Percentiles rank a stretch among this genome's conserved stretches.
phyloP scores from a whole-genome alignment of 1,140 invertebrate genomes.

The Stegodyphus dumicola region DNA sequence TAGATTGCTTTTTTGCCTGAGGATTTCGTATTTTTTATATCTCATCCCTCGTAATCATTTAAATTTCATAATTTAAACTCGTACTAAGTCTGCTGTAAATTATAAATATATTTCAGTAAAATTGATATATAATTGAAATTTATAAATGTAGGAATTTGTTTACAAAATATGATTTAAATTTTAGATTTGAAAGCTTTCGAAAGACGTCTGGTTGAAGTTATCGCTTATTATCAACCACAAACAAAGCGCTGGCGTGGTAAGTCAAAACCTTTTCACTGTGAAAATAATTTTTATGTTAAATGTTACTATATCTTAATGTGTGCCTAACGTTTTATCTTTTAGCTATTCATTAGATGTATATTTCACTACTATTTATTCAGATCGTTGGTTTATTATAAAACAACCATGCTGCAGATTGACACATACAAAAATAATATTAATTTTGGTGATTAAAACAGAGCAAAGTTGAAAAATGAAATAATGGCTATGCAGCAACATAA shows the following conservation, averaged over 20 bases:
- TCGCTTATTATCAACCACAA: conserved; percentile 89
- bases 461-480: no score
- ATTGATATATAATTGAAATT: neutral
- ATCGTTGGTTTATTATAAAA: no score
- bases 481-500: no score
- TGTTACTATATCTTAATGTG: no score
- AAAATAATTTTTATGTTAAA: no score
- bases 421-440: no score
- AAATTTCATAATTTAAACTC: neutral
- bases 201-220: conserved; percentile 94
- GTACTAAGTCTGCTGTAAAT: neutral
- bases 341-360: no score
- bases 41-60: conserved; percentile 3
- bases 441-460: no score
- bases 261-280: neutral
- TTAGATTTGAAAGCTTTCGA: conserved; percentile 97
- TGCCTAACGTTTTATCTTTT: no score
- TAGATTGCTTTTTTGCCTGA: neutral
- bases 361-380: no score
- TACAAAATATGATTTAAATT: conserved; percentile 4
- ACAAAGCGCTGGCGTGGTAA: conserved; percentile 88
- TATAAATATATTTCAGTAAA: neutral
- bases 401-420: no score
- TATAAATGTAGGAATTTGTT: neutral
- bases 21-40: conserved; percentile 13